Base-by-base conservation (phyloP, 2,888 invertebrate species). In the Tridacna gigas region DNA sequence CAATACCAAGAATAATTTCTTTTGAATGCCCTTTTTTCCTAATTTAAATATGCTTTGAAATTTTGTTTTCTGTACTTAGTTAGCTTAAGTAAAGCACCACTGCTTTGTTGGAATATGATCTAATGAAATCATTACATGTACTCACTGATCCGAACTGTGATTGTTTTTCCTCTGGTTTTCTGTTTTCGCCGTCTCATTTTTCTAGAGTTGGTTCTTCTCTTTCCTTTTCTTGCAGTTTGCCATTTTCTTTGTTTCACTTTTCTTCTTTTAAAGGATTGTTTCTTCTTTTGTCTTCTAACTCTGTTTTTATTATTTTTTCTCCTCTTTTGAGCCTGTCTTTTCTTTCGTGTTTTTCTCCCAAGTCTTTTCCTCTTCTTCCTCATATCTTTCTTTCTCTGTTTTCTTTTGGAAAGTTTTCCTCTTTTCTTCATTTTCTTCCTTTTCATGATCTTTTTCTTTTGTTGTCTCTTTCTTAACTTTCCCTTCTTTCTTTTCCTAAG, bases 131-230 rank as follows among this genome's bases (percentile, higher is more conserved):
- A 37, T 7, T 37, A 37, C 37, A 37, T 37, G 37, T 37, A 37
- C 37, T 11, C 20, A 18, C 37, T 48, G 47, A 47, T 51, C 47
- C 48, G 45, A 22, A 26, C n/a, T n/a, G 25, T 37, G 25, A 7
- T 15, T 65, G 15, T 26, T 26, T 12, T 65, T 4, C 26, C 18
- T 45, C 69, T 69, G n/a, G 13, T 13, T 45, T 37, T 28, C 26
- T 20, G 13, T 73, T 73, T 73, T 48, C n/a, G 28, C 60, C 22
- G 12, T 56, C 60, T 74, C 26, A 25, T n/a, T 47, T n/a, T 48
- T 22, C 47, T 12, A 22, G 22, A 2, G 3, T 22, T 65, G 3
- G 7, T n/a, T 20, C n/a, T 3, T 65, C 22, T 65, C n/a, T n/a
- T n/a, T n/a, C n/a, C n/a, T n/a, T n/a, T n/a, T n/a, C n/a, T n/a